phyloP scores from a whole-genome alignment of 2,888 invertebrate species.

The Aporophyla lueneburgensis region DNA sequence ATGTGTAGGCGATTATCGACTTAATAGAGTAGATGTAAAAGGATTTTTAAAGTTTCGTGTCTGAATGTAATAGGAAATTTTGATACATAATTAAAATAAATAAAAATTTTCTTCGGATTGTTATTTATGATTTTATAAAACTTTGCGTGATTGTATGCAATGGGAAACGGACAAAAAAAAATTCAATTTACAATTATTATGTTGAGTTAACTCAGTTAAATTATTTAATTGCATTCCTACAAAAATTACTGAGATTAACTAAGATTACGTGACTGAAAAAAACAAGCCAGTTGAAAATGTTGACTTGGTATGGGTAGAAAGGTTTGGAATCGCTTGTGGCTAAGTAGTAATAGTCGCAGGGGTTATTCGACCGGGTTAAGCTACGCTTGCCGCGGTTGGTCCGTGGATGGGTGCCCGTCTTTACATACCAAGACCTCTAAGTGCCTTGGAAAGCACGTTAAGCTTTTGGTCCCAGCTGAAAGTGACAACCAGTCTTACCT shows the following conservation, averaged over 20 bases:
- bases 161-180: slow-evolving; percentile 19
- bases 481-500: no score
- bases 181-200: slow-evolving; percentile 12
- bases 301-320: no score
- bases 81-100: slow-evolving; percentile 45
- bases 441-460: no score
- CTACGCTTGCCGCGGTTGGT: no score
- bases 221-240: neutral
- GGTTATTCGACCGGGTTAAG: no score
- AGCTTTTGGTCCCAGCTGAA: no score
- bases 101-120: slow-evolving; percentile 30
- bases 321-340: no score
- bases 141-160: slow-evolving; percentile 14
- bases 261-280: slow-evolving; percentile 19
- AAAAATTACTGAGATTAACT: neutral
- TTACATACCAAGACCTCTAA: no score
- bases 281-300: neutral
- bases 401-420: no score
- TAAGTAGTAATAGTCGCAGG: no score
- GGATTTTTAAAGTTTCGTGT: slow-evolving; percentile 47
- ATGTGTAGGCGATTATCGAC: slow-evolving; percentile 63
- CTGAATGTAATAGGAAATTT: slow-evolving; percentile 36
- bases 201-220: neutral
- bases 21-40: slow-evolving; percentile 50
- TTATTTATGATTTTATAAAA: slow-evolving; percentile 5